Evolutionary conservation across 2,888 invertebrate genomes (phyloP).

Genomic region (Mesorhabditis belari): DNA sequence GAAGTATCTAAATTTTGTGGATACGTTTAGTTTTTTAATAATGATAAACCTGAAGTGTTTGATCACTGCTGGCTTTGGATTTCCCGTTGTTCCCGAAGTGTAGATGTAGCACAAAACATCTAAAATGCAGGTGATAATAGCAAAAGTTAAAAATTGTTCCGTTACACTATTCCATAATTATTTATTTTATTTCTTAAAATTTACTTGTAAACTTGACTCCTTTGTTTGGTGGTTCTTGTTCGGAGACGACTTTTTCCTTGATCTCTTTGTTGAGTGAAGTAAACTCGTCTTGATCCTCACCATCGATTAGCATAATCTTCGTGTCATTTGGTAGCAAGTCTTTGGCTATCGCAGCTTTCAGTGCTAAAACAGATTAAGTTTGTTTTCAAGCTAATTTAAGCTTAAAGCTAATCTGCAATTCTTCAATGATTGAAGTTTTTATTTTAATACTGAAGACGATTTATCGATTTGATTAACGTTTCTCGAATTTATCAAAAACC

Average conservation of each 20-base stretch:
- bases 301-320: conserved; percentile 10
- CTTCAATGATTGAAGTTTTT: not conserved
- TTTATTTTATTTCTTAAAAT: not conserved
- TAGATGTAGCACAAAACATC: conserved; percentile 78
- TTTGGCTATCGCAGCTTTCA: conserved; percentile 27
- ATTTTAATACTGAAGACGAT: not conserved
- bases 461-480: too few species aligned
- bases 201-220: conserved; percentile 35
- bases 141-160: not conserved
- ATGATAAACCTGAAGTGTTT: conserved; percentile 68
- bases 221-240: conserved; percentile 14
- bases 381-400: not conserved
- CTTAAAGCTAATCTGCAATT: not conserved
- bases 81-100: conserved; percentile 95
- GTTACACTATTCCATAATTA: not conserved
- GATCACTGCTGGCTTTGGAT: conserved; percentile 94
- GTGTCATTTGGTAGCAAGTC: conserved; percentile 23
- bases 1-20: conserved; percentile 19
- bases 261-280: conserved; percentile 14
- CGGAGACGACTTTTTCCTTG: conserved; percentile 6
- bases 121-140: conserved; percentile 9
- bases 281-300: conserved; percentile 3
- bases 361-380: conserved; percentile 23
- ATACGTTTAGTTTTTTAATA: not conserved
- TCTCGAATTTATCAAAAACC: not conserved